phyloP scores from a whole-genome alignment of 2,113 vertebrate genomes.

The Azemiops feae region DNA sequence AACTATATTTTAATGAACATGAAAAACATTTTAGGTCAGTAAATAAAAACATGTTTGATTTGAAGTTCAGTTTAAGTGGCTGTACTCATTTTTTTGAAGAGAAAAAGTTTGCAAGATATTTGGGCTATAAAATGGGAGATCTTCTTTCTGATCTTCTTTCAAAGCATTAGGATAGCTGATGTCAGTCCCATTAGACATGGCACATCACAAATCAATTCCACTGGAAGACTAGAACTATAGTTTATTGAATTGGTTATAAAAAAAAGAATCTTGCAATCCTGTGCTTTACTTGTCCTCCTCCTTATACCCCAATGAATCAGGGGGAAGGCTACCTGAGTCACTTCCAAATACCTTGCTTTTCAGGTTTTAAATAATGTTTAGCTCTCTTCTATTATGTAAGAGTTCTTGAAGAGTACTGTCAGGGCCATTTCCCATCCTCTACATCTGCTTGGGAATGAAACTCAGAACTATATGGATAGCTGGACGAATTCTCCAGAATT shows the following conservation, averaged over 20 bases:
- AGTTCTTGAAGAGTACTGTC: too few species aligned
- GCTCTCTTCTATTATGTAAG: too few species aligned
- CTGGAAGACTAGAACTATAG: not conserved
- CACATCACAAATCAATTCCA: not conserved
- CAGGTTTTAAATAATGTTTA: too few species aligned
- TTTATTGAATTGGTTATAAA: not conserved
- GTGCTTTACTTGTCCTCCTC: not conserved
- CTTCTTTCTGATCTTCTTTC: not conserved
- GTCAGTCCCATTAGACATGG: not conserved
- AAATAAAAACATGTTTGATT: not conserved
- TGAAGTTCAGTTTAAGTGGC: not conserved
- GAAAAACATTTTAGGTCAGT: not conserved
- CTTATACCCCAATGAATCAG: not conserved
- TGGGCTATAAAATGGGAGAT: not conserved
- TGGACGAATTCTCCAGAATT: too few species aligned
- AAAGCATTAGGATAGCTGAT: not conserved
- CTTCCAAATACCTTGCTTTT: not conserved
- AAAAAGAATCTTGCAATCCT: not conserved
- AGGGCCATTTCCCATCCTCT: too few species aligned
- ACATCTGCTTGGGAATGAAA: too few species aligned
- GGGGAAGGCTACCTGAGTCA: not conserved
- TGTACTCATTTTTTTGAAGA: not conserved
- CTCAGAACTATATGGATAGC: too few species aligned
- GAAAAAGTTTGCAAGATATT: not conserved
- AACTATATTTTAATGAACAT: not conserved